phyloP scores from a whole-genome alignment of 1,140 invertebrate species.

The Drosophila lacteicornis region DNA sequence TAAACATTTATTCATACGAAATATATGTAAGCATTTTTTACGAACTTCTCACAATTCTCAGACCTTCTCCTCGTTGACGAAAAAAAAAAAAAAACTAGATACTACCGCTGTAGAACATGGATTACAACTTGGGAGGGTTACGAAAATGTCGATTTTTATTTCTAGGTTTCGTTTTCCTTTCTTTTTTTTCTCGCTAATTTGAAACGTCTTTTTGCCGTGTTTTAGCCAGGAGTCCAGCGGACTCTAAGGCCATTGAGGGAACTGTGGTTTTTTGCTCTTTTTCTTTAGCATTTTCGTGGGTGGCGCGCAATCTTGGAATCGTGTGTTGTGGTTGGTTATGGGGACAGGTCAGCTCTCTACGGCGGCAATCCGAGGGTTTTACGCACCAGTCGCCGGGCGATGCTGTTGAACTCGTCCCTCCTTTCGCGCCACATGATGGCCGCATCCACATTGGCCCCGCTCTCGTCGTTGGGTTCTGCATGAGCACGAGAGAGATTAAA shows the following conservation, averaged over 20 bases:
- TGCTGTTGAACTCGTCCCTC: constrained; percentile 96
- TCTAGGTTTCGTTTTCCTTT: constrained; percentile 3
- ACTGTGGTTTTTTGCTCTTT: neutral
- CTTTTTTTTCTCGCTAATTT: constrained; percentile 27
- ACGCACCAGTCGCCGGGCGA: constrained; percentile 95
- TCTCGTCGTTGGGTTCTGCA: constrained; percentile 99
- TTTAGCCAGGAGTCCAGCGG: constrained; percentile 3
- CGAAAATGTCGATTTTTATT: constrained; percentile 35
- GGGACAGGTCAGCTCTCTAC: constrained; percentile 37
- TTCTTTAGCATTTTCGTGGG: constrained; percentile 2
- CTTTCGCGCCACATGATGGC: constrained; percentile 99
- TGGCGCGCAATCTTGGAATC: constrained; percentile 19
- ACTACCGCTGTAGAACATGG: neutral
- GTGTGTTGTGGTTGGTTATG: constrained; percentile 22
- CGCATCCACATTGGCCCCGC: constrained; percentile 99
- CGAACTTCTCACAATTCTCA: constrained; percentile 2
- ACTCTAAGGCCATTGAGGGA: constrained; percentile 1
- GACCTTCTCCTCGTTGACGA: constrained; percentile 1
- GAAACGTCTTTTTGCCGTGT: constrained; percentile 17
- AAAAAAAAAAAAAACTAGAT: no score
- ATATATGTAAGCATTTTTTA: constrained; percentile 18
- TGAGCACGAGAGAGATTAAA: neutral
- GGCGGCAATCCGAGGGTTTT: constrained; percentile 93
- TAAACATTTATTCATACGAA: constrained; percentile 28
- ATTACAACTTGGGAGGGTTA: constrained; percentile 1